phyloP scores from a whole-genome alignment of 2,888 invertebrate species.

The Trachelus stipa region DNA sequence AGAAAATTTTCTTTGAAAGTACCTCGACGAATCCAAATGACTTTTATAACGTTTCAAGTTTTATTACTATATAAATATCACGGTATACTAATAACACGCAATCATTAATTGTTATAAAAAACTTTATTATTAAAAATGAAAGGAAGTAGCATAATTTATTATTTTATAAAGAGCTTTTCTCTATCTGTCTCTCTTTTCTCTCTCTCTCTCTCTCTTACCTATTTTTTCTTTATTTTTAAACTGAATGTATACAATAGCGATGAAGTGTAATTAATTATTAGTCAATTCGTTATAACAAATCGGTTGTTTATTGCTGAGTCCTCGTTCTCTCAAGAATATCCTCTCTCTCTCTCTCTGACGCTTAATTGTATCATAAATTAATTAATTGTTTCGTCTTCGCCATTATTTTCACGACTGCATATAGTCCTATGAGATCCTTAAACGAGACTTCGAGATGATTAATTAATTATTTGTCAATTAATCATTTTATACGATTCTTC shows the following conservation, averaged over 20 bases:
- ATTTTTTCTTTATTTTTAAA: background rate
- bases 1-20: background rate
- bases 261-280: slow-evolving; percentile 18
- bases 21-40: background rate
- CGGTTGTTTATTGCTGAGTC: slow-evolving; percentile 8
- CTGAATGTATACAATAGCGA: slow-evolving; percentile 18
- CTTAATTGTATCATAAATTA: too few relatives aligned
- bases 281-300: slow-evolving; percentile 21
- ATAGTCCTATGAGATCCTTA: too few relatives aligned
- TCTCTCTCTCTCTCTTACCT: background rate
- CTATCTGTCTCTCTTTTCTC: background rate
- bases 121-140: slow-evolving; percentile 19
- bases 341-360: too few relatives aligned
- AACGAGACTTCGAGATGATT: too few relatives aligned
- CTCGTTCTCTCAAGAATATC: slow-evolving; percentile 7
- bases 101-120: slow-evolving; percentile 23
- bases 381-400: too few relatives aligned
- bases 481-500: too few relatives aligned
- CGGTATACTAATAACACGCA: slow-evolving; percentile 16
- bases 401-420: too few relatives aligned
- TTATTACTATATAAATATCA: slow-evolving; percentile 17
- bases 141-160: slow-evolving; percentile 21
- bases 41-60: slow-evolving; percentile 18
- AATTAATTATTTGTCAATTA: too few relatives aligned
- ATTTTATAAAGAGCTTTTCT: slow-evolving; percentile 20